Conservation (phyloP, 1,140 invertebrate genomes). For the Trypoxylus dichotomus region DNA sequence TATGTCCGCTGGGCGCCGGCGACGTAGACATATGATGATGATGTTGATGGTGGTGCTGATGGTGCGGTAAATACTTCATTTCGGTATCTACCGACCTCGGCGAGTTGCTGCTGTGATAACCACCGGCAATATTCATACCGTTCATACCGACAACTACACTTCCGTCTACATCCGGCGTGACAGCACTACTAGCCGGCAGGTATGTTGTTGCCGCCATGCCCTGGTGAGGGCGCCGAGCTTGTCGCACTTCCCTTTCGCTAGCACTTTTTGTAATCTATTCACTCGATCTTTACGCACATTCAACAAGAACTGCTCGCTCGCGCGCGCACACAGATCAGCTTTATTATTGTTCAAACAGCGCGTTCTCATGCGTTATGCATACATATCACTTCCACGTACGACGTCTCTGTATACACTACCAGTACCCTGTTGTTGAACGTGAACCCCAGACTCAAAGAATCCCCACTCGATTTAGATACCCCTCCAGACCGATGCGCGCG, state of each 20-base stretch:
- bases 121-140: slow-evolving; percentile 70
- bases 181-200: slow-evolving; percentile 75
- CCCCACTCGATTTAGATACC: slow-evolving; percentile 54
- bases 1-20: slow-evolving; percentile 67
- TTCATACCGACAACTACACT: slow-evolving; percentile 74
- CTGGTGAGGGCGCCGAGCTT: slow-evolving; percentile 61
- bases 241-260: not conserved
- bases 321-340: not conserved
- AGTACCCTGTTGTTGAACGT: slow-evolving; percentile 28
- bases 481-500: slow-evolving; percentile 51
- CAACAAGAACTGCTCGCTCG: slow-evolving; percentile 16
- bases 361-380: slow-evolving; percentile 53
- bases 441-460: slow-evolving; percentile 31
- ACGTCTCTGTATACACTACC: slow-evolving; percentile 45
- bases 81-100: slow-evolving; percentile 81
- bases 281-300: not conserved
- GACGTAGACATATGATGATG: slow-evolving; percentile 68
- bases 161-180: slow-evolving; percentile 72
- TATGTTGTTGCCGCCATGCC: slow-evolving; percentile 85
- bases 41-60: slow-evolving; percentile 75
- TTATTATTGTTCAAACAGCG: slow-evolving; percentile 24
- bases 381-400: slow-evolving; percentile 54
- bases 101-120: slow-evolving; percentile 72
- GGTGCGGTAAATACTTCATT: slow-evolving; percentile 92
- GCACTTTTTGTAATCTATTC: not conserved